These are phyloP conservation scores for Trichogramma evanescens DNA, from an alignment of 2,888 invertebrate genomes.

Conservation along the genomic window DNA sequence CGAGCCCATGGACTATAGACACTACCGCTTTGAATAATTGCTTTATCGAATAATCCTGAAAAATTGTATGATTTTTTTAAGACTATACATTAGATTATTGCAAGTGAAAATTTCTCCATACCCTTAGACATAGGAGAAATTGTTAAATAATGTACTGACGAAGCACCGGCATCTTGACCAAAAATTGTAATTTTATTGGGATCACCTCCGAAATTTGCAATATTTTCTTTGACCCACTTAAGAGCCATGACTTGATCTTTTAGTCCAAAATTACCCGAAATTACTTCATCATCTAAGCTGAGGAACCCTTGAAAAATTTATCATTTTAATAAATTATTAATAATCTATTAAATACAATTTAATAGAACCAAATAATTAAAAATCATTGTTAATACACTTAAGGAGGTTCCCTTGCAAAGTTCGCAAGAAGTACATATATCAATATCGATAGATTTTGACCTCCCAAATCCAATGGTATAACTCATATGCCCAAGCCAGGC, in stretches of 20 bases:
- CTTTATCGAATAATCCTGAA: constrained; percentile 38
- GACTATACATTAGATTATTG: neutral
- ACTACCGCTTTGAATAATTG: constrained; percentile 35
- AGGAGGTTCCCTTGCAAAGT: no score
- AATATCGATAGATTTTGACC: no score
- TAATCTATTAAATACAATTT: neutral
- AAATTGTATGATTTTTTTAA: neutral
- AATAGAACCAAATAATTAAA: no score
- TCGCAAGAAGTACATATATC: no score
- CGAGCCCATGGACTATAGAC: constrained; percentile 28
- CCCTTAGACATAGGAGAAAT: constrained; percentile 23
- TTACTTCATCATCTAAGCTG: constrained; percentile 22
- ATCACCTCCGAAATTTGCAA: constrained; percentile 29
- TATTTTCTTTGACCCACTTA: constrained; percentile 29
- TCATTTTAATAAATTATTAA: neutral
- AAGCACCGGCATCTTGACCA: constrained; percentile 30
- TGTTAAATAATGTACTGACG: constrained; percentile 24
- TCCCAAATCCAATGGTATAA: no score
- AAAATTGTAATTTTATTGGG: constrained; percentile 30
- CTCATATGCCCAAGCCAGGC: no score
- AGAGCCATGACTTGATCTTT: constrained; percentile 30
- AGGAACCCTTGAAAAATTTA: constrained; percentile 20
- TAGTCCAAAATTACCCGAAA: constrained; percentile 32
- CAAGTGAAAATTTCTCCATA: constrained; percentile 1
- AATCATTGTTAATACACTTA: no score